Conservation (phyloP, 2,888 invertebrate genomes). For the Rotaria macrura region DNA sequence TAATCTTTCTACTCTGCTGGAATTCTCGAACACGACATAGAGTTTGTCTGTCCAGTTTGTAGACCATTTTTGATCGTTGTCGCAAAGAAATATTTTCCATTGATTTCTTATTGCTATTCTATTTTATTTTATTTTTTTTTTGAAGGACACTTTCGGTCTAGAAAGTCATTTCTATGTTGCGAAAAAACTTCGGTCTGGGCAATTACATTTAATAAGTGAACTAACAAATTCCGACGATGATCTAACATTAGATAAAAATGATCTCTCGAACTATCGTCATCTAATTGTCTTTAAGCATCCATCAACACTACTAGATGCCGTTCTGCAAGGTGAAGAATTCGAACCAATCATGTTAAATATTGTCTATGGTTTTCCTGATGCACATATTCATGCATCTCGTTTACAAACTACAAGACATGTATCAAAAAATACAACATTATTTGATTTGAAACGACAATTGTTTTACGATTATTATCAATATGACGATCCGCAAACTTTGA, state of each 20-base stretch:
- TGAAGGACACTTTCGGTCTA: background rate
- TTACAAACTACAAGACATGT: background rate
- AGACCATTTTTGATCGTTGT: too few relatives aligned
- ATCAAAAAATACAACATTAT: background rate
- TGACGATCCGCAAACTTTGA: background rate
- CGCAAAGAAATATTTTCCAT: too few relatives aligned
- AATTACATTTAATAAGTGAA: background rate
- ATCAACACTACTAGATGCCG: background rate
- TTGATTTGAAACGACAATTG: background rate
- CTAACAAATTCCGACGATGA: background rate
- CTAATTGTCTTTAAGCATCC: background rate
- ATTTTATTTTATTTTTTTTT: background rate
- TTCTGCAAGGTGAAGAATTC: background rate
- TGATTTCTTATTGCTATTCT: too few relatives aligned
- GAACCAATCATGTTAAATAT: conserved; percentile 16
- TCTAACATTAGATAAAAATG: background rate
- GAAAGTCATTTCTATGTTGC: background rate
- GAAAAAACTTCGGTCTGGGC: background rate
- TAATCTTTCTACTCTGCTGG: too few relatives aligned
- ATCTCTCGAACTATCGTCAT: background rate
- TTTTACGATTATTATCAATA: background rate
- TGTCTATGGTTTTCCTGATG: background rate
- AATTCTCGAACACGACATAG: too few relatives aligned
- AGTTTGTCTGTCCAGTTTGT: too few relatives aligned
- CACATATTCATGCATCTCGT: background rate